These are phyloP conservation scores for Pseudococcus viburni DNA, from an alignment of 2,888 invertebrate genomes.

Conservation along the genomic window DNA sequence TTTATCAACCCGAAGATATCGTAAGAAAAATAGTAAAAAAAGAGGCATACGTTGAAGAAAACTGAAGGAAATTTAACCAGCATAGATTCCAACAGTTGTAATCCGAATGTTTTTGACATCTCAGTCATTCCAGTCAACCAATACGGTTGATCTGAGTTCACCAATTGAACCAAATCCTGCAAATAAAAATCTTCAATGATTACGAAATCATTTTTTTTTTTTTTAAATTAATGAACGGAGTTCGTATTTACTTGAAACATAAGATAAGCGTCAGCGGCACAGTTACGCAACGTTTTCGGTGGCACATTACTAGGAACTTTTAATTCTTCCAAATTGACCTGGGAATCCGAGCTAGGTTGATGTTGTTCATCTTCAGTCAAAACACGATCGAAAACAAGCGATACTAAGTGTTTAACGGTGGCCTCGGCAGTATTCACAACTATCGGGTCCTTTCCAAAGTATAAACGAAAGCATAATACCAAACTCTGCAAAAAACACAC, in stretches of 20 bases:
- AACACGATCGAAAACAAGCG: constrained; percentile 90
- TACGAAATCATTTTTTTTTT: not conserved
- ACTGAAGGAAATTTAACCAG: constrained; percentile 88
- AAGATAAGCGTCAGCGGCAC: constrained; percentile 94
- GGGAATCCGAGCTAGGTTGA: constrained; percentile 70
- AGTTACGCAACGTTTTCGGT: constrained; percentile 87
- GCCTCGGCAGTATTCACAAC: constrained; percentile 98
- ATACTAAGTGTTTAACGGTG: constrained; percentile 94
- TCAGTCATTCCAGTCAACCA: constrained; percentile 97
- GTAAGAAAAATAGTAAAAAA: not conserved
- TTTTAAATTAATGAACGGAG: too few species aligned
- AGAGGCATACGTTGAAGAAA: constrained; percentile 81
- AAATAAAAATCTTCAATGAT: constrained; percentile 20
- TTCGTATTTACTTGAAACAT: constrained; percentile 85
- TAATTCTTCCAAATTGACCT: constrained; percentile 84
- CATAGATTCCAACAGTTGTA: constrained; percentile 95
- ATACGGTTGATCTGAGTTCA: constrained; percentile 95
- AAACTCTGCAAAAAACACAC: constrained; percentile 77
- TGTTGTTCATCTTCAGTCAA: constrained; percentile 79
- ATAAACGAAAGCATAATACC: constrained; percentile 96
- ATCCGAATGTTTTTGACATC: constrained; percentile 96
- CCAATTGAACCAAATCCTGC: constrained; percentile 94
- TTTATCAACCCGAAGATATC: not conserved
- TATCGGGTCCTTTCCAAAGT: constrained; percentile 93
- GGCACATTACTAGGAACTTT: constrained; percentile 83